Base-by-base conservation (phyloP, 2,888 invertebrate species). In the Caenorhabditis becei region DNA sequence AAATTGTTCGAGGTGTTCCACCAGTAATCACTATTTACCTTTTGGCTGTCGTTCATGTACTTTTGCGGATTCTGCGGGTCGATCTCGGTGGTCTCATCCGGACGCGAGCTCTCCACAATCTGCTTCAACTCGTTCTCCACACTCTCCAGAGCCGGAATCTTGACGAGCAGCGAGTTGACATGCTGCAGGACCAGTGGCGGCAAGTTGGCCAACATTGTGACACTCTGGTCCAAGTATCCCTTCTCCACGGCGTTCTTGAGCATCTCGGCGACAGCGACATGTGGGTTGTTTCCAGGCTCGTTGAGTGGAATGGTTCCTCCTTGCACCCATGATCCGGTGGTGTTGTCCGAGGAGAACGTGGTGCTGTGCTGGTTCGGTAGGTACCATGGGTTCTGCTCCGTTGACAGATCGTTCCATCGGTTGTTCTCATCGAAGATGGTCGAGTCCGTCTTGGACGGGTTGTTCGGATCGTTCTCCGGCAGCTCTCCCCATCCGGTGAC, bases 401-500 rank as follows among this genome's bases (percentile, higher is more conserved):
- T 79, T 28, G 77, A 59, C 74, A 83, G 14, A 20, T 86, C 83
- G 32, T 70, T 75, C 84, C 84, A 86, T 62, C 82, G 78, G 59
- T 71, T 77, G 58, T 37, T 69, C 53, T 82, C 82, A 16, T 74
- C 77, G 35, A 77, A 80, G 20, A 72, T 61, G 16, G 49, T 41
- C 47, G 70, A 63, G 1, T 77, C 69, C 18, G 69, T 72, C 51
- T 87, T 87, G 41, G 65, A 49, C n/a, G 86, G 84, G 37, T 87
- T 86, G 81, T 87, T 87, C 28, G 87, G 86, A 61, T 87, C 87
- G 37, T 87, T 84, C 63, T 87, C 87, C 35, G 87, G 87, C 24
- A 86, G 83, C 47, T 86, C 86, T 77, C 85, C 87, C 87, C 87
- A 87, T 32, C 87, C 87, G 5, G 87, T 87, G n/a, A 83, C 83